Percentiles rank a stretch among this genome's conserved stretches.
Conservation (phyloP, 2,797 vertebrate genomes). For the Acanthopagrus latus region DNA sequence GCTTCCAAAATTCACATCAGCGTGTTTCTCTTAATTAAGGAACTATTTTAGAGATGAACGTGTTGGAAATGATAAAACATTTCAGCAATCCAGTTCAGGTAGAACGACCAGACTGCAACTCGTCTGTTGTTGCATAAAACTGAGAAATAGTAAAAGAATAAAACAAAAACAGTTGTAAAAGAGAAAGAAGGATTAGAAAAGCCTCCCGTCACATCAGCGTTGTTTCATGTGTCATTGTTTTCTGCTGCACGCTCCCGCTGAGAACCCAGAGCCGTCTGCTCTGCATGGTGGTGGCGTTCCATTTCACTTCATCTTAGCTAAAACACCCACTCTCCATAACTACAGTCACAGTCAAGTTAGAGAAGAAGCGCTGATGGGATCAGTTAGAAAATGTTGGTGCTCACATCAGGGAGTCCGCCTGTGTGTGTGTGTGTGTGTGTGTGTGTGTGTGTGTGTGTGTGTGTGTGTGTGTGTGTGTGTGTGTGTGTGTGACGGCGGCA, state of each 20-base stretch:
- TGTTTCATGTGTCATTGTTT: constrained; percentile 56
- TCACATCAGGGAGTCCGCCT: constrained; percentile 24
- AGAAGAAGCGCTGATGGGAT: constrained; percentile 51
- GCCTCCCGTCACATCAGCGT: constrained; percentile 8
- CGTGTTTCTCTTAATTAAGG: constrained; percentile 15
- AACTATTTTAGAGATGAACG: not conserved
- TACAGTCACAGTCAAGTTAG: constrained; percentile 45
- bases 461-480: constrained; percentile 24
- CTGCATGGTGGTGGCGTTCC: constrained; percentile 50
- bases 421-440: constrained; percentile 22
- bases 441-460: constrained; percentile 13
- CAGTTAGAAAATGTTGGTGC: constrained; percentile 42
- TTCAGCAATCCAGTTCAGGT: not conserved
- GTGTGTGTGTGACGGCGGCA: constrained; percentile 9
- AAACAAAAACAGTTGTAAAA: not conserved
- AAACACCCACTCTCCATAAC: constrained; percentile 64
- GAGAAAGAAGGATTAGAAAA: constrained; percentile 8
- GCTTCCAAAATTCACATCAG: constrained; percentile 20
- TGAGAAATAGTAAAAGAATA: not conserved
- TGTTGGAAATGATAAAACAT: not conserved
- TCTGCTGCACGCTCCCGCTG: constrained; percentile 43
- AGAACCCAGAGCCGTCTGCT: constrained; percentile 59
- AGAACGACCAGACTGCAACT: not conserved
- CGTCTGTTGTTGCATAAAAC: not conserved
- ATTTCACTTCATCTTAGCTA: constrained; percentile 63